Evolutionary conservation across 1,140 invertebrate genomes (phyloP).

Genomic region (Saxidomus purpurata): DNA sequence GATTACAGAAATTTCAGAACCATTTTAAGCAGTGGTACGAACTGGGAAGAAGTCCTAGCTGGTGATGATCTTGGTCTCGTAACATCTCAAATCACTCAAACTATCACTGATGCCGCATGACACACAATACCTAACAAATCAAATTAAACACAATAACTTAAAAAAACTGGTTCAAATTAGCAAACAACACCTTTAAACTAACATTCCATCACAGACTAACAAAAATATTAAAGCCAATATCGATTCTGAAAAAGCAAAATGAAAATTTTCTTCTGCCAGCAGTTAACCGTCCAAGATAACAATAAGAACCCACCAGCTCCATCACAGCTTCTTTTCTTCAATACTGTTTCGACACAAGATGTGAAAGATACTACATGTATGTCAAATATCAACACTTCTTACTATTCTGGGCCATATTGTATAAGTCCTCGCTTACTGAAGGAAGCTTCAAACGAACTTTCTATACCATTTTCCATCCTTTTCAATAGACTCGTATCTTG

Average conservation of each 20-base stretch:
- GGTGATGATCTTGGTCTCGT: too few species aligned
- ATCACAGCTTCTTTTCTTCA: too few species aligned
- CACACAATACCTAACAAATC: constrained; percentile 25
- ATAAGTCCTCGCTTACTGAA: constrained; percentile 20
- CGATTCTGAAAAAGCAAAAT: constrained; percentile 11
- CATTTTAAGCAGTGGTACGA: too few species aligned
- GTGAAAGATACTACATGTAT: too few species aligned
- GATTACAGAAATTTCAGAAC: background rate
- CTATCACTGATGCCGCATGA: too few species aligned
- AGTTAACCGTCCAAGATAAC: background rate
- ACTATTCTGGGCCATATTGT: constrained; percentile 18
- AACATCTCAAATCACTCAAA: too few species aligned
- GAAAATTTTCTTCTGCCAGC: constrained; percentile 1
- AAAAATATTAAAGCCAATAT: background rate
- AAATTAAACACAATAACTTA: background rate
- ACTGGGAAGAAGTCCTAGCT: too few species aligned
- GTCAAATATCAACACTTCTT: background rate
- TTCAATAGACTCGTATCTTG: background rate
- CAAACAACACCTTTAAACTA: background rate
- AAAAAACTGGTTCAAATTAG: constrained; percentile 44
- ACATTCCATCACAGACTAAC: background rate
- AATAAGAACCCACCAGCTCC: too few species aligned
- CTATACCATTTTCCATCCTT: constrained; percentile 23
- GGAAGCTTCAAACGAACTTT: too few species aligned
- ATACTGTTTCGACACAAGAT: too few species aligned